Conservation (phyloP, 2,888 invertebrate species). For the Drosophila recens region DNA sequence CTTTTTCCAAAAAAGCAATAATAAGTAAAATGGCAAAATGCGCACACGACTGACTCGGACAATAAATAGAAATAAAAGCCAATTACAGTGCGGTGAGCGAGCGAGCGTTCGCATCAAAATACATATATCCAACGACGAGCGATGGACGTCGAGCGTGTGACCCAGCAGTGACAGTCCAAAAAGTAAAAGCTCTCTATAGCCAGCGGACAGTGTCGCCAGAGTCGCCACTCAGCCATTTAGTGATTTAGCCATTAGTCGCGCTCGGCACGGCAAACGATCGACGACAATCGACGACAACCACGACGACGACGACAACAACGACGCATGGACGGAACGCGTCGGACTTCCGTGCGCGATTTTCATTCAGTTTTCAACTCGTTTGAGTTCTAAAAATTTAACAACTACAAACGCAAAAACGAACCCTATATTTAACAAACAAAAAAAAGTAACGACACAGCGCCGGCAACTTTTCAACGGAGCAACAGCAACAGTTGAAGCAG, state of each 20-base stretch:
- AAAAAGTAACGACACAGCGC: constrained; percentile 32
- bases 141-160: constrained; percentile 43
- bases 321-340: constrained; percentile 70
- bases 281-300: constrained; percentile 70
- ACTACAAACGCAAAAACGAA: constrained; percentile 40
- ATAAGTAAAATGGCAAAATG: constrained; percentile 35
- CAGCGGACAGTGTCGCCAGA: constrained; percentile 49
- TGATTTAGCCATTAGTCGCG: constrained; percentile 69
- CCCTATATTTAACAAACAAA: constrained; percentile 18
- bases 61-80: constrained; percentile 47
- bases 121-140: constrained; percentile 36
- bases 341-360: constrained; percentile 78
- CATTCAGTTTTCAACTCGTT: constrained; percentile 66
- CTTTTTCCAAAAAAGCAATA: constrained; percentile 33
- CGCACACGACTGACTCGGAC: constrained; percentile 38
- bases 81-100: constrained; percentile 41
- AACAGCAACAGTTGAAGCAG: constrained; percentile 48
- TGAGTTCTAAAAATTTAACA: constrained; percentile 54
- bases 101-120: constrained; percentile 12
- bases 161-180: constrained; percentile 61
- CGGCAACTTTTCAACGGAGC: constrained; percentile 43
- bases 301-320: constrained; percentile 31
- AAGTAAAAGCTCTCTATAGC: constrained; percentile 70
- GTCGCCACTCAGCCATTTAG: constrained; percentile 52
- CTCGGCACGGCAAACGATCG: constrained; percentile 75